Base-by-base conservation (phyloP, 2,888 invertebrate species). In the Xestia ashworthii region DNA sequence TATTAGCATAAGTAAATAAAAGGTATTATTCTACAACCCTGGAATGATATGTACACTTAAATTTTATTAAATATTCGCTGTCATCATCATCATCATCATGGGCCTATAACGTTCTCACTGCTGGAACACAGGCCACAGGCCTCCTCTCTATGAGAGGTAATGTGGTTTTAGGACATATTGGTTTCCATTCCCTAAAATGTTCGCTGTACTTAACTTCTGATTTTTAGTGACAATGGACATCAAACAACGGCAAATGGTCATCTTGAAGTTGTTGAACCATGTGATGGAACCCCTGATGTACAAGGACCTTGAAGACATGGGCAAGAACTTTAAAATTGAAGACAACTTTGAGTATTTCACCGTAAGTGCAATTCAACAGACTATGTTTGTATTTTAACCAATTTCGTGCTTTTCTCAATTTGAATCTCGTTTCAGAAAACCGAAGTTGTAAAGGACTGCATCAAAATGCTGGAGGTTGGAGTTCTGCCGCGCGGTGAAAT, bases 391-490 rank as follows among this genome's bases (percentile, higher is more conserved):
- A 16, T 46, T 73, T 22, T 25, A 14, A 22, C 4, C 1, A 1
- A 44, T 25, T n/a, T 66, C 0, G 0, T 50, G 0, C 1, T 50
- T 48, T 8, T 9, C n/a, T 14, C 3, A 19, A 53, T 48, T 65
- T 5, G 0, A 3, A 19, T 71, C 1, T 12, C 67, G 55, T 88
- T 93, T 92, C 93, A 97, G 97, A 97, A 97, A 91, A 92, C 93
- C 16, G 97, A 97, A 88, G 96, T 96, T 65, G 97, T 98, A 8
- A 97, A 97, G 84, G 95, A 96, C 84, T 97, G 97, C 92, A 90
- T 97, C n/a, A 95, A 97, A 75, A 92, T 95, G 78, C 93, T 97
- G 69, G 96, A 97, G 71, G 91, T 97, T 58, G 97, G 97, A 60
- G 92, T 97, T 80, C 93, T 98, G 67, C 97, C 97, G 0, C 95